These are phyloP conservation scores for Gavialis gangeticus DNA, from an alignment of 2,113 vertebrate species.

Conservation along the genomic window DNA sequence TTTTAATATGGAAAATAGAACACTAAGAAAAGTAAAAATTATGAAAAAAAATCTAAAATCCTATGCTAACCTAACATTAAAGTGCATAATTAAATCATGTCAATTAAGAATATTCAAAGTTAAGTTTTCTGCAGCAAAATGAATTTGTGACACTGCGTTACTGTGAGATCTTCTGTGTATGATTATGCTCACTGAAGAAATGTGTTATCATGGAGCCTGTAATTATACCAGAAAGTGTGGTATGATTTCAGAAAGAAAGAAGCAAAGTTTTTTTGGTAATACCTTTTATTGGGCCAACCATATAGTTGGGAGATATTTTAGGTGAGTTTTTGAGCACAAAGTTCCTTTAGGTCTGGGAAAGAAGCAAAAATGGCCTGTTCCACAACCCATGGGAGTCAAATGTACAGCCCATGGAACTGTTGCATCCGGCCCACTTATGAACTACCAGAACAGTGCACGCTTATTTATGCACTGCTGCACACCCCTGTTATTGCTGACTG, in stretches of 20 bases:
- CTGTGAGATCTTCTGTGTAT: neutral
- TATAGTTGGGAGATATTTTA: too few species aligned
- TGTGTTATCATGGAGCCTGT: neutral
- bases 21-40: neutral
- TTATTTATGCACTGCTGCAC: too few species aligned
- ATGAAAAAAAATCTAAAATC: neutral
- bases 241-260: neutral
- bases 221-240: neutral
- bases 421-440: too few species aligned
- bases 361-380: too few species aligned
- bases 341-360: too few species aligned
- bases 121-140: neutral
- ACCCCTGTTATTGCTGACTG: too few species aligned
- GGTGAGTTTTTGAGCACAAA: too few species aligned
- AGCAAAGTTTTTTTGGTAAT: too few species aligned
- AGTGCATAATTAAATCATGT: neutral
- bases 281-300: too few species aligned
- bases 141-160: neutral
- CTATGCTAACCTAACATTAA: neutral
- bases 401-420: too few species aligned
- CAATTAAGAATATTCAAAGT: neutral
- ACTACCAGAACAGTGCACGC: too few species aligned
- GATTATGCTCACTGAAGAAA: neutral
- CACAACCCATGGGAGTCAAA: too few species aligned
- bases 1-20: neutral